Conservation (phyloP, 2,888 invertebrate genomes). For the Tuberolachnus salignus region DNA sequence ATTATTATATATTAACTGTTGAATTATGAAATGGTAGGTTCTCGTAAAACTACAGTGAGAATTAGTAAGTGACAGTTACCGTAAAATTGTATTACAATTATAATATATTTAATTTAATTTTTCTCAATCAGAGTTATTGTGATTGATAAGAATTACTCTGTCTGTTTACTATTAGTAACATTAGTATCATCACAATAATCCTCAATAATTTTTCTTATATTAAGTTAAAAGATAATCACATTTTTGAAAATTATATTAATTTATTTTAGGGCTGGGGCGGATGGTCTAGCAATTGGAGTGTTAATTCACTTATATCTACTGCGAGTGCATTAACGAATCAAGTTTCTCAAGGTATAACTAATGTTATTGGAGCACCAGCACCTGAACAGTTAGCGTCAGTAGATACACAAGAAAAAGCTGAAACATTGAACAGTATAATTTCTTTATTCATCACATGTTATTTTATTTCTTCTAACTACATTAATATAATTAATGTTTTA, state of each 20-base stretch:
- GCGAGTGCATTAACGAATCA: conserved; percentile 79
- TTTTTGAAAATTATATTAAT: not conserved
- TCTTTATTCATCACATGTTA: not conserved
- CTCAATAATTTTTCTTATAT: not conserved
- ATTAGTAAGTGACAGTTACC: not conserved
- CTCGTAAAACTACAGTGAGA: too few species aligned
- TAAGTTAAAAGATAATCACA: not conserved
- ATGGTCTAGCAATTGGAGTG: conserved; percentile 78
- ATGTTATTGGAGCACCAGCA: conserved; percentile 82
- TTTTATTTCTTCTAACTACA: not conserved
- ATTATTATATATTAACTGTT: too few species aligned
- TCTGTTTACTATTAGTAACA: not conserved
- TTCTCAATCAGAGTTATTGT: not conserved
- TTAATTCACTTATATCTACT: conserved; percentile 76
- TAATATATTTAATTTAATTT: not conserved
- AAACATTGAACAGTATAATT: conserved; percentile 9
- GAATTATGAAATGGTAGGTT: too few species aligned
- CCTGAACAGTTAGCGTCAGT: conserved; percentile 77
- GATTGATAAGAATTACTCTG: not conserved
- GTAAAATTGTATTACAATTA: not conserved
- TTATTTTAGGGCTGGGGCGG: conserved; percentile 70
- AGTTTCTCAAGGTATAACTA: conserved; percentile 80
- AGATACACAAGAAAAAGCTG: conserved; percentile 59
- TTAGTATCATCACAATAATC: not conserved
- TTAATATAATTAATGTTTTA: conserved; percentile 4